Evolutionary conservation across 92 coral and sea anemone genomes (phyloP).

Genomic region (Actinernus sp.): DNA sequence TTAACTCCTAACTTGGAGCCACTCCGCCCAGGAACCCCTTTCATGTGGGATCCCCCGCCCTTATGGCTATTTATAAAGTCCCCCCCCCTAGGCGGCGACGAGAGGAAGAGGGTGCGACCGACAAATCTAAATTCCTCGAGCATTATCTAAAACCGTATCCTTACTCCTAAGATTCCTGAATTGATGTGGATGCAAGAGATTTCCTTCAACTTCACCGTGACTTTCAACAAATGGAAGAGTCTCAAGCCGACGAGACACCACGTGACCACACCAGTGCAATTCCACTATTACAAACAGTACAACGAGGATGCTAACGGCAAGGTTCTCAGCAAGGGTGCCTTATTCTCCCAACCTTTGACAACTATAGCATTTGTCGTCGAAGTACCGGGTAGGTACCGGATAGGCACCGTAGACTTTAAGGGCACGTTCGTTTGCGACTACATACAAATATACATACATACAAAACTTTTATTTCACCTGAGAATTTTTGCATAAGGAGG

Average conservation of each 20-base stretch:
- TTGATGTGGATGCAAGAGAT: constrained; percentile 44
- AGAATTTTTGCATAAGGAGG: too few relatives aligned
- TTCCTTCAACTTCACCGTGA: constrained; percentile 56
- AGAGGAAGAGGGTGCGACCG: too few relatives aligned
- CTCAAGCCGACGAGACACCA: constrained; percentile 71
- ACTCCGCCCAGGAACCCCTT: too few relatives aligned
- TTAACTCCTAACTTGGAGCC: too few relatives aligned
- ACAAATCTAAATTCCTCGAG: not conserved
- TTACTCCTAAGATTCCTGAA: constrained; percentile 43
- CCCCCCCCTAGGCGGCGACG: too few relatives aligned
- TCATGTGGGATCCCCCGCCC: too few relatives aligned
- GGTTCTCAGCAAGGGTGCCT: constrained; percentile 50
- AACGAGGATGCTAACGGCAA: constrained; percentile 36
- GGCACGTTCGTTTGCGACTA: too few relatives aligned
- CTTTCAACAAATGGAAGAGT: constrained; percentile 60
- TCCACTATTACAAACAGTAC: constrained; percentile 69
- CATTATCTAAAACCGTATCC: not conserved
- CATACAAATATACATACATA: too few relatives aligned
- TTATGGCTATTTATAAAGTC: too few relatives aligned
- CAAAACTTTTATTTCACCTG: too few relatives aligned
- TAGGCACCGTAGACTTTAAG: not conserved
- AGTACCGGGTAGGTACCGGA: constrained; percentile 71
- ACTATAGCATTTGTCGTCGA: constrained; percentile 50
- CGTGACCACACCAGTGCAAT: constrained; percentile 64
- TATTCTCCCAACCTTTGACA: constrained; percentile 47